Conservation (phyloP, 2,113 vertebrate species). For the Semnornis frantzii region DNA sequence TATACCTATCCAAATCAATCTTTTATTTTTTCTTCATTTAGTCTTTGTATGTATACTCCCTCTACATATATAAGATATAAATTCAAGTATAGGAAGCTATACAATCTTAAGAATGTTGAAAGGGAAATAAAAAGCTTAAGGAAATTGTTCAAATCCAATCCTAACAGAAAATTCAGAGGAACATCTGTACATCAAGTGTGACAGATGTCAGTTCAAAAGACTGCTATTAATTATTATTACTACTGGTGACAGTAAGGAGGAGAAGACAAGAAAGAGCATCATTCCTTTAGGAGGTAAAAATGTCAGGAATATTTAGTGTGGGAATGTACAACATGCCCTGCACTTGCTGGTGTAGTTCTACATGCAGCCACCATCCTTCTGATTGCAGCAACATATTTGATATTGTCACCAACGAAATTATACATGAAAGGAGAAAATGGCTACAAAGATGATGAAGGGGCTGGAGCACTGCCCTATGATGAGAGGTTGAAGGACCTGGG, state of each 20-base stretch:
- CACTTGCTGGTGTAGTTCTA: not conserved
- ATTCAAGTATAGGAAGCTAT: not conserved
- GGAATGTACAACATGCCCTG: not conserved
- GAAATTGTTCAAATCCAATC: not conserved
- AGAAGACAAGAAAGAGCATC: not conserved
- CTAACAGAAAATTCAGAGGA: not conserved
- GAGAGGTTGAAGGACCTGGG: too few species aligned
- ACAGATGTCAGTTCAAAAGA: not conserved
- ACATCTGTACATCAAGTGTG: not conserved
- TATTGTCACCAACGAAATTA: not conserved
- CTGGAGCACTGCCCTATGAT: too few species aligned
- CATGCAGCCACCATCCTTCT: not conserved
- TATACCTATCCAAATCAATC: not conserved
- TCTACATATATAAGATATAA: not conserved
- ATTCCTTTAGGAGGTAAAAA: not conserved
- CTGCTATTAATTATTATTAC: not conserved
- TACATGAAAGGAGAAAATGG: not conserved
- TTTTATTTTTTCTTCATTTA: not conserved
- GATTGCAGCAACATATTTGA: not conserved
- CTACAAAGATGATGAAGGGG: not conserved
- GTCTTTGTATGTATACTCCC: not conserved
- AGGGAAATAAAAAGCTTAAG: not conserved
- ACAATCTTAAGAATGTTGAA: not conserved
- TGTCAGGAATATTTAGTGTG: not conserved
- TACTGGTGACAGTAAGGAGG: not conserved